phyloP scores from a whole-genome alignment of 2,888 invertebrate genomes.

The Diogma glabrata region DNA sequence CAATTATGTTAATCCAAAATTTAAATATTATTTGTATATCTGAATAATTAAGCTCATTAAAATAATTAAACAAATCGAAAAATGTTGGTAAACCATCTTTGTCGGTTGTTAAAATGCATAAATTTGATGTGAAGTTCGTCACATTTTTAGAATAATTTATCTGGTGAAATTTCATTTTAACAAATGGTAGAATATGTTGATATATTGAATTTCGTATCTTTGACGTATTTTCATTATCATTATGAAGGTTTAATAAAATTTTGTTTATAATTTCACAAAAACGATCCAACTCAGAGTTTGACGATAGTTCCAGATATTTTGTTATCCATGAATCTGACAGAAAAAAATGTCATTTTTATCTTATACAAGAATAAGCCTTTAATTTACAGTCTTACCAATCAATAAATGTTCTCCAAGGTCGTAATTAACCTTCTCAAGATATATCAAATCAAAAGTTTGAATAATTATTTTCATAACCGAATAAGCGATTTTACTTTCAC shows the following conservation, averaged over 20 bases:
- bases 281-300: constrained; percentile 30
- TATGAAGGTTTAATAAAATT: not conserved
- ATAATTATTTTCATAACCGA: constrained; percentile 27
- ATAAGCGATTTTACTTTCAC: constrained; percentile 14
- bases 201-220: constrained; percentile 26
- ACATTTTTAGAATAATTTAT: constrained; percentile 14
- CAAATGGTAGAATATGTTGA: constrained; percentile 28
- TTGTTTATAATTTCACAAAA: constrained; percentile 18
- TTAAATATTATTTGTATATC: not conserved
- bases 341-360: not conserved
- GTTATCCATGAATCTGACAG: constrained; percentile 29
- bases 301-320: constrained; percentile 28
- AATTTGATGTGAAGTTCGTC: constrained; percentile 26
- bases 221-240: not conserved
- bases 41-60: constrained; percentile 23
- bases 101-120: constrained; percentile 29
- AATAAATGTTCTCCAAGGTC: constrained; percentile 29
- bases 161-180: constrained; percentile 27
- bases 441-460: constrained; percentile 26
- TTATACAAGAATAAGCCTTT: not conserved
- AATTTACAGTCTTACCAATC: constrained; percentile 19
- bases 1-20: constrained; percentile 18
- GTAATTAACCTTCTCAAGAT: constrained; percentile 27
- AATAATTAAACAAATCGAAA: constrained; percentile 26
- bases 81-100: constrained; percentile 22